A percentile compares a stretch with the other conserved stretches of the same genome.
These are phyloP conservation scores for Propithecus coquereli DNA, from an alignment of 2,113 vertebrate genomes.

Conservation along the genomic window DNA sequence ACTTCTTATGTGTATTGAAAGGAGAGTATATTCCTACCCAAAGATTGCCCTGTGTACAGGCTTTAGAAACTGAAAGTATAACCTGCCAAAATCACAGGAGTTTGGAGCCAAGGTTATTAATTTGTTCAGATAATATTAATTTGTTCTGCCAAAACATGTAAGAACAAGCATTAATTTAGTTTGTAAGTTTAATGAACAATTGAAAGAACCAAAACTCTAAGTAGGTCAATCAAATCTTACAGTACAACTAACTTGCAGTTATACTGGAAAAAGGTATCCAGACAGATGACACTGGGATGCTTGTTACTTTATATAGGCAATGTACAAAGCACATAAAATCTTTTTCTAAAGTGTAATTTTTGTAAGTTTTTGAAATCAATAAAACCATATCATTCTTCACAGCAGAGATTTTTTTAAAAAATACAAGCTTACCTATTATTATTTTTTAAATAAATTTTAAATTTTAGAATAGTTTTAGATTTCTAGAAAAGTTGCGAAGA, in stretches of 20 bases:
- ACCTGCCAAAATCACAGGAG: slow-evolving; percentile 42
- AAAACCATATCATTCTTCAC: background rate
- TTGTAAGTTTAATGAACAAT: slow-evolving; percentile 52
- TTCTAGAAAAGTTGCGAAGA: background rate
- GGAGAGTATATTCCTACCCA: background rate
- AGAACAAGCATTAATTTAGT: slow-evolving; percentile 63
- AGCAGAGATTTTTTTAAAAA: background rate
- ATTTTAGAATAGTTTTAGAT: background rate
- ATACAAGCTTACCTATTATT: background rate
- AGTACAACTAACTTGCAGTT: background rate
- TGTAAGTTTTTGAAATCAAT: slow-evolving; percentile 30
- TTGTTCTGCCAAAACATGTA: slow-evolving; percentile 59
- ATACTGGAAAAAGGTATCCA: background rate
- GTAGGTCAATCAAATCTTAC: slow-evolving; percentile 30
- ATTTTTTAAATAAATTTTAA: background rate
- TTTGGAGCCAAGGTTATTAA: slow-evolving; percentile 54
- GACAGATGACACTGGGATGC: background rate
- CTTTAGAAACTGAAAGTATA: slow-evolving; percentile 25
- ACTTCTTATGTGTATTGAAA: background rate
- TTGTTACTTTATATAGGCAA: slow-evolving; percentile 23
- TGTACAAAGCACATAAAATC: background rate
- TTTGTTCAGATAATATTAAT: slow-evolving; percentile 54
- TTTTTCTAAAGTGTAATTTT: background rate
- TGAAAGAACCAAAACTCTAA: slow-evolving; percentile 53
- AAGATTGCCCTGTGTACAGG: background rate